These are phyloP conservation scores for Coenonympha glycerion DNA, from an alignment of 2,888 invertebrate genomes.

Conservation along the genomic window DNA sequence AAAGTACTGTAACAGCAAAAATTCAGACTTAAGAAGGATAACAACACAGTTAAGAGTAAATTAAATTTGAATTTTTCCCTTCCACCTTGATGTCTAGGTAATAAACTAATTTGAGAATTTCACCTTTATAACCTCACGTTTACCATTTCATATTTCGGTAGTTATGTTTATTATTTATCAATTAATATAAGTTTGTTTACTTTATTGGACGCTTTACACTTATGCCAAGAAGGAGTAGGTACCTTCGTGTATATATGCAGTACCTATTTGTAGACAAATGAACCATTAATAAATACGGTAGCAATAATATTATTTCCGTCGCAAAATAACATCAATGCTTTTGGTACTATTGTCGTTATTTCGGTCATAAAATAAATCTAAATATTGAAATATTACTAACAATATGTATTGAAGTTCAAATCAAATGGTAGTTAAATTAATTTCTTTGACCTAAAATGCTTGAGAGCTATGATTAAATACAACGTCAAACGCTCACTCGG, in stretches of 20 bases:
- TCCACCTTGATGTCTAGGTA: too few species aligned
- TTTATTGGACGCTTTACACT: constrained; percentile 7
- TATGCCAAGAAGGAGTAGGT: constrained; percentile 7
- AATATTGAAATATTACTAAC: background rate
- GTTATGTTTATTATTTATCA: constrained; percentile 21
- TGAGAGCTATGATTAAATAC: too few species aligned
- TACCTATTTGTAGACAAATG: constrained; percentile 4
- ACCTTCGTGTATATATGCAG: background rate
- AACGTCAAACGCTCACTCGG: too few species aligned
- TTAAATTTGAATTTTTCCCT: too few species aligned
- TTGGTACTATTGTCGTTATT: background rate
- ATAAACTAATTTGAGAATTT: background rate
- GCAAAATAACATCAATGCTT: constrained; percentile 7
- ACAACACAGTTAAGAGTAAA: too few species aligned
- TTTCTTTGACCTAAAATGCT: too few species aligned
- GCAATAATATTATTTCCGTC: constrained; percentile 2
- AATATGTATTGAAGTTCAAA: background rate
- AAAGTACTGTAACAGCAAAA: too few species aligned
- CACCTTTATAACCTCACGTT: background rate
- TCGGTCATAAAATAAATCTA: constrained; percentile 9
- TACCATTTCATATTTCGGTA: constrained; percentile 6
- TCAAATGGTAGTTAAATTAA: too few species aligned
- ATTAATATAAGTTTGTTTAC: constrained; percentile 12
- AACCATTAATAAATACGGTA: background rate
- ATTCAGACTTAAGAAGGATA: too few species aligned